phyloP scores from a whole-genome alignment of 2,888 invertebrate species.

The Lasioglossum lativentre region DNA sequence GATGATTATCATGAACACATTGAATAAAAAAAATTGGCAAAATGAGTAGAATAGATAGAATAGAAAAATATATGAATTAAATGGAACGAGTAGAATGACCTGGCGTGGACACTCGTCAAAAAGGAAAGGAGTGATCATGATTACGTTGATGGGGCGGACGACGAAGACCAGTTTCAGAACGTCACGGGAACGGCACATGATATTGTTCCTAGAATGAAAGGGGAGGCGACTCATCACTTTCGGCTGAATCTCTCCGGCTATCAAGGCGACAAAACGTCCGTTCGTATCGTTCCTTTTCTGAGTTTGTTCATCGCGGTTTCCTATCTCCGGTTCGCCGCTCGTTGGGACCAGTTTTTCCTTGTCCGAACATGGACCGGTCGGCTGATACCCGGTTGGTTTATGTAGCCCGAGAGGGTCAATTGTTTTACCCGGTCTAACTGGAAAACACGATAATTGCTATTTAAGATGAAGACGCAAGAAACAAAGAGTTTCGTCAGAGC shows the following conservation, averaged over 20 bases:
- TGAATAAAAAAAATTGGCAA: too few species aligned
- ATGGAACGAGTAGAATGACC: neutral
- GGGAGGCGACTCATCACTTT: slow-evolving; percentile 49
- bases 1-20: too few species aligned
- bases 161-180: neutral
- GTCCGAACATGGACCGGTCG: slow-evolving; percentile 70
- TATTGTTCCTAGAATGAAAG: slow-evolving; percentile 2
- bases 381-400: slow-evolving; percentile 60
- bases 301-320: slow-evolving; percentile 60
- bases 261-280: slow-evolving; percentile 53
- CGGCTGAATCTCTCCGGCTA: slow-evolving; percentile 51
- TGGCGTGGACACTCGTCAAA: neutral
- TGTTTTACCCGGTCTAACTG: slow-evolving; percentile 69
- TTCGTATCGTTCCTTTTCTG: slow-evolving; percentile 53
- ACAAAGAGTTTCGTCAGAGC: slow-evolving; percentile 47
- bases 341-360: slow-evolving; percentile 71
- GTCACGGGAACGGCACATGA: neutral
- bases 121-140: neutral
- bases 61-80: neutral
- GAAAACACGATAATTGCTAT: slow-evolving; percentile 70
- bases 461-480: slow-evolving; percentile 61
- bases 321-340: slow-evolving; percentile 51
- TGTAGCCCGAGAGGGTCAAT: slow-evolving; percentile 57
- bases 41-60: neutral
- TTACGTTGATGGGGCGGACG: neutral